Evolutionary conservation across 2,888 invertebrate species (phyloP).

Genomic region (Sinelater perroti): DNA sequence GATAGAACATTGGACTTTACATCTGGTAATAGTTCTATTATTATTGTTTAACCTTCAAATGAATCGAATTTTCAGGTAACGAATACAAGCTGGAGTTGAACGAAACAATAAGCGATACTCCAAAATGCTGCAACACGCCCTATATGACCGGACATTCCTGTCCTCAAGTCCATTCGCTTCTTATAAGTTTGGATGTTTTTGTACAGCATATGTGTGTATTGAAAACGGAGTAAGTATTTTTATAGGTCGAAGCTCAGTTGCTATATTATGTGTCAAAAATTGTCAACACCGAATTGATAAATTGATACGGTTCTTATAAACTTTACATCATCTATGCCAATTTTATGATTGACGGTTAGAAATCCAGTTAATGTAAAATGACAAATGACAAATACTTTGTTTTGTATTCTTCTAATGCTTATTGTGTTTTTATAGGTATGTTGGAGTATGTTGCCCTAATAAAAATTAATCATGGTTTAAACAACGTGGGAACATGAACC

Average conservation of each 20-base stretch:
- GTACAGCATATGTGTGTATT: conserved; percentile 19
- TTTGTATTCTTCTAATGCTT: too few species aligned
- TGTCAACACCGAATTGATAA: too few species aligned
- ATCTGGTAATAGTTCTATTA: conserved; percentile 7
- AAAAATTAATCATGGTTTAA: too few species aligned
- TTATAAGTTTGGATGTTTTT: conserved; percentile 5
- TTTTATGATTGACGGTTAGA: too few species aligned
- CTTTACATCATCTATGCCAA: too few species aligned
- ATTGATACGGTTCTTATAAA: too few species aligned
- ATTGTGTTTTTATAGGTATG: neutral
- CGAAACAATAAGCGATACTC: conserved; percentile 12
- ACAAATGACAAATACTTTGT: too few species aligned
- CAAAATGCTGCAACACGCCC: conserved; percentile 23
- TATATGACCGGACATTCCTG: conserved; percentile 15
- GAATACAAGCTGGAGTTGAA: conserved; percentile 25
- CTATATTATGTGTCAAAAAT: too few species aligned
- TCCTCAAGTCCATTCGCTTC: conserved; percentile 18
- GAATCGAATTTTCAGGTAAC: conserved; percentile 15
- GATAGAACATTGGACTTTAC: conserved; percentile 9
- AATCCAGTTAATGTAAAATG: too few species aligned
- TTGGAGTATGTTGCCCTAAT: conserved; percentile 7
- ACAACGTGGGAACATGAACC: too few species aligned
- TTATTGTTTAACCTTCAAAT: neutral
- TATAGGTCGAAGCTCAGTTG: too few species aligned
- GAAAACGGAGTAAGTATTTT: conserved; percentile 25